phyloP scores from a whole-genome alignment of 92 coral and sea anemone species.

The Isaurus tuberculatus region DNA sequence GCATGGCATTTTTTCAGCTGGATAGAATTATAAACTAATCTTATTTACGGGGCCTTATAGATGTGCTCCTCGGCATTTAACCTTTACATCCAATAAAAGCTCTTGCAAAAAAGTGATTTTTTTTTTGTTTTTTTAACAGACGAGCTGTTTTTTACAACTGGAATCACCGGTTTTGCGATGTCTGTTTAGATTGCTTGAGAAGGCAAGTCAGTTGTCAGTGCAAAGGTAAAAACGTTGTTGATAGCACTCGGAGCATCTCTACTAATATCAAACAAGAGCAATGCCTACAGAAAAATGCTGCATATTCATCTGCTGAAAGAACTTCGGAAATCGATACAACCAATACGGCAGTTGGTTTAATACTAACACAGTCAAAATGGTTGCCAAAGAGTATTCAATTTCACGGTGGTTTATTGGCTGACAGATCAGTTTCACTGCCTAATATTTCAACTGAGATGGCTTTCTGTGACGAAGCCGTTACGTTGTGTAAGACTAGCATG shows the following conservation, averaged over 20 bases:
- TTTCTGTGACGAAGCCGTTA: slow-evolving; percentile 54
- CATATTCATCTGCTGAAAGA: background rate
- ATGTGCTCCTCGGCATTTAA: no score
- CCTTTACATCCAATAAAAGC: no score
- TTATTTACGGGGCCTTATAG: background rate
- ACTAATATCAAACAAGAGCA: background rate
- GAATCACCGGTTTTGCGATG: slow-evolving; percentile 57
- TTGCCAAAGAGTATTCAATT: slow-evolving; percentile 1
- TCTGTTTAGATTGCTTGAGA: slow-evolving; percentile 40
- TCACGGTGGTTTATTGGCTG: background rate
- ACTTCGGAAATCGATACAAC: background rate
- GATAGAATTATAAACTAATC: background rate
- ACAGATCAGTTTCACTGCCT: background rate
- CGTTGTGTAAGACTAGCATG: slow-evolving; percentile 24
- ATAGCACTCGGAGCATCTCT: slow-evolving; percentile 3
- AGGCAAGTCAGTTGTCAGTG: slow-evolving; percentile 39
- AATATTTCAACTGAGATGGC: slow-evolving; percentile 49
- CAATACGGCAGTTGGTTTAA: background rate
- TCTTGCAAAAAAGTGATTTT: background rate
- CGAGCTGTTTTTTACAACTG: slow-evolving; percentile 70
- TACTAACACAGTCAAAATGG: slow-evolving; percentile 21
- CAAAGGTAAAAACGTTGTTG: slow-evolving; percentile 8
- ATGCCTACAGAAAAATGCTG: background rate
- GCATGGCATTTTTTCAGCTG: no score
- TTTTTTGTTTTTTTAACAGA: slow-evolving; percentile 39